phyloP scores from a whole-genome alignment of 2,113 vertebrate genomes.

The Candoia aspera region DNA sequence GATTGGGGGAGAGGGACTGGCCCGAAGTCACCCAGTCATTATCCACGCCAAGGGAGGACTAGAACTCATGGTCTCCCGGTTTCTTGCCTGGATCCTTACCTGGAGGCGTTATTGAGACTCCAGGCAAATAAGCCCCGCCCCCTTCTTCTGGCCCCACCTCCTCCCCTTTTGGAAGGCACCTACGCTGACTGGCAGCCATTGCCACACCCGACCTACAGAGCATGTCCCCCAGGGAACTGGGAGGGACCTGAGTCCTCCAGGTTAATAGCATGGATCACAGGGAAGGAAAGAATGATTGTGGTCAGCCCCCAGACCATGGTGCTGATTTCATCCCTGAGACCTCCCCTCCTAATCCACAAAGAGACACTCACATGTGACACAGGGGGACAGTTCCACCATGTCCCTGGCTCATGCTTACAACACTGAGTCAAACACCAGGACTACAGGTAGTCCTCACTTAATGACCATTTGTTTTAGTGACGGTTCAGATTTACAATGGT shows the following conservation, averaged over 20 bases:
- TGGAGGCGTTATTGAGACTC: neutral
- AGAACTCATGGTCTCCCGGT: neutral
- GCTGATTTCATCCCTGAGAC: neutral
- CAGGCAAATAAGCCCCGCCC: too few relatives aligned
- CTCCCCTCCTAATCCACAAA: neutral
- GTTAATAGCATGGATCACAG: neutral
- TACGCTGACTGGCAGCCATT: neutral
- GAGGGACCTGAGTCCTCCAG: too few relatives aligned
- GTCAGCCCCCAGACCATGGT: neutral
- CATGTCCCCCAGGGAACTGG: too few relatives aligned
- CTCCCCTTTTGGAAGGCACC: neutral
- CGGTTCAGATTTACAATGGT: too few relatives aligned
- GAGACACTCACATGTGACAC: neutral
- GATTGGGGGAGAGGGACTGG: neutral
- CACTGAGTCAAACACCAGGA: neutral
- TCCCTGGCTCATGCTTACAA: neutral
- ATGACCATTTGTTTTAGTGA: too few relatives aligned
- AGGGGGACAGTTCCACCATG: neutral
- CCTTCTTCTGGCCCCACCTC: neutral
- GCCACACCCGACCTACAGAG: neutral
- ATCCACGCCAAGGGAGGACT: neutral
- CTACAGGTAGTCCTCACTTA: neutral
- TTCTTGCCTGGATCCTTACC: neutral
- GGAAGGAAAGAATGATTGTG: neutral
- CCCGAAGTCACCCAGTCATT: neutral